These are phyloP conservation scores for Vicugna pacos DNA, from an alignment of 2,113 vertebrate genomes.

Conservation along the genomic window DNA sequence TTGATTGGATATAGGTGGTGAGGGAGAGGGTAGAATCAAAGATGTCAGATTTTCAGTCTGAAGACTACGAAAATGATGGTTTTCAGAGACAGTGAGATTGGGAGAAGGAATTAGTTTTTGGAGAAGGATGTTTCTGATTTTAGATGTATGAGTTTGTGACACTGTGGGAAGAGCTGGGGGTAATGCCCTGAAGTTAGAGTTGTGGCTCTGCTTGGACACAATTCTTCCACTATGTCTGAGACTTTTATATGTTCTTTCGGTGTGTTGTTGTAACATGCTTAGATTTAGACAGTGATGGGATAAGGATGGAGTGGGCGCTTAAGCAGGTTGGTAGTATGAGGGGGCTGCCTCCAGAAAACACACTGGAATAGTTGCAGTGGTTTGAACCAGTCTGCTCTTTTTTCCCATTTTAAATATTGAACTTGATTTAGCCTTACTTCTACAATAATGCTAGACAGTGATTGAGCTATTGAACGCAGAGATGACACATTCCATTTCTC, in stretches of 20 bases:
- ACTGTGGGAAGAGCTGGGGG: neutral
- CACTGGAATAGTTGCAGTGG: neutral
- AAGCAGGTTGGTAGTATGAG: neutral
- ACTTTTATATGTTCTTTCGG: neutral
- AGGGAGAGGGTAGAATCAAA: neutral
- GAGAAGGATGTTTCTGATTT: neutral
- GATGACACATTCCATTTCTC: neutral
- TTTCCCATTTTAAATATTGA: neutral
- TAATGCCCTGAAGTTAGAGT: neutral
- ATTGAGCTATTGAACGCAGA: neutral
- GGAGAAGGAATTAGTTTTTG: neutral
- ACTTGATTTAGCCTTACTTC: neutral
- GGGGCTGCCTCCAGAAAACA: neutral
- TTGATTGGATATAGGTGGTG: neutral
- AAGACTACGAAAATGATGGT: neutral
- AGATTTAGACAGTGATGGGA: neutral
- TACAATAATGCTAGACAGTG: neutral
- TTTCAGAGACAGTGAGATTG: neutral
- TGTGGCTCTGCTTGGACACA: neutral
- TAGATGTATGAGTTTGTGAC: neutral
- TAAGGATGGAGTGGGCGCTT: neutral
- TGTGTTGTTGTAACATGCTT: neutral
- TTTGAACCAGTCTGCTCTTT: neutral
- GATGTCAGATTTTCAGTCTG: neutral
- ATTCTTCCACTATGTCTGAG: neutral